Evolutionary conservation across 1,140 invertebrate genomes (phyloP), one percentile per base, ranked within the genome.

Genomic region (Aphidius ervi): DNA sequence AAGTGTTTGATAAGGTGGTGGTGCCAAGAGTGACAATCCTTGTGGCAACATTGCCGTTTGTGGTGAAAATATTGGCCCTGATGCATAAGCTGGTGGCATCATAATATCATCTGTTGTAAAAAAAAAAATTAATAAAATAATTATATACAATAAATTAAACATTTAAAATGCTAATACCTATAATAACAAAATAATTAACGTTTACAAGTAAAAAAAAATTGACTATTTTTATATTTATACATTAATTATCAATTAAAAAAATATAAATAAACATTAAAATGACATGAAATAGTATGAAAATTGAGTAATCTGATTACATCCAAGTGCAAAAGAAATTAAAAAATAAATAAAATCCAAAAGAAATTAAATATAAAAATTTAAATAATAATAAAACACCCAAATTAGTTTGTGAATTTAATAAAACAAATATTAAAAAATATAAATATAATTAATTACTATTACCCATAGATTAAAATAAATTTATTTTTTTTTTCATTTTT

Each of bases 1-100:
- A 52, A 86, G 81, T 10, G 82, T 82, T 54, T 85, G 82, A 69
- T 74, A 77, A 5, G 79, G 69, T 63, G 84, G 70, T 63, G 84
- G 77, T 5, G 84, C 80, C 10, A 85, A 83, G 37, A 82, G 82
- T 63, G 84, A 74, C 70, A 82, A 62, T 67, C 80, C 76, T 68
- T 75, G 71, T 6, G 73, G 65, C 58, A 77, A 47, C 60, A 78
- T 72, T 20, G 74, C 69, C 43, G 71, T 63, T 52, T 71, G 69
- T 5, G 72, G 66, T 20, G 81, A 74, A 65, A 79, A 82, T 65
- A 81, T 80, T 9, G 81, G 71, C 6, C 72, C 73, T 10, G 78
- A 74, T 63, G 74, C 74, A 55, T 78, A 77, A 5, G 74, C 63
- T 48, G 75, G 71, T 5, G 50, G 50, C 9, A 83, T 81, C 64